A percentile compares a stretch with the other conserved stretches of the same genome.
Evolutionary conservation across 2,797 vertebrate species (phyloP).

Genomic region (Threskiornis aethiopicus): DNA sequence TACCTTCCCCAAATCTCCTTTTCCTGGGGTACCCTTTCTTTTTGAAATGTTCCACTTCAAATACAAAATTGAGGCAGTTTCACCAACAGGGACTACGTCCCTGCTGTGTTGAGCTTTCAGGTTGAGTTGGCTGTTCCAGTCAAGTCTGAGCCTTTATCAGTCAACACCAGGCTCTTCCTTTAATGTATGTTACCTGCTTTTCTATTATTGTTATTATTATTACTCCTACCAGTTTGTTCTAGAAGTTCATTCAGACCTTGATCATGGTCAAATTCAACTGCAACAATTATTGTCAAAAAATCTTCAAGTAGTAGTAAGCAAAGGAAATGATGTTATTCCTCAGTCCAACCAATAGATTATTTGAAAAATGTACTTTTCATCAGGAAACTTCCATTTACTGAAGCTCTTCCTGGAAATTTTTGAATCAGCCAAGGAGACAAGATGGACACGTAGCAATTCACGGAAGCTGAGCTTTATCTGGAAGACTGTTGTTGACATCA

Average conservation of each 20-base stretch:
- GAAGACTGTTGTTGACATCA: background rate
- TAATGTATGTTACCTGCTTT: slow-evolving; percentile 2
- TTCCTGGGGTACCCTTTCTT: slow-evolving; percentile 3
- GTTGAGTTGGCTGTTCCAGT: background rate
- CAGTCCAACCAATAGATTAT: background rate
- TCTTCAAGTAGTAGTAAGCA: background rate
- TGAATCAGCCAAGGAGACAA: background rate
- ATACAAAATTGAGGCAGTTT: slow-evolving; percentile 10
- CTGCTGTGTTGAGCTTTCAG: slow-evolving; percentile 15
- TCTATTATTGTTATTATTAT: background rate
- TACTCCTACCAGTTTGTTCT: background rate
- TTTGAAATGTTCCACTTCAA: slow-evolving; percentile 19
- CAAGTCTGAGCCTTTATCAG: slow-evolving; percentile 10
- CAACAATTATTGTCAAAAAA: background rate
- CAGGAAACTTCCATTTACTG: background rate
- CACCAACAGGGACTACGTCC: background rate
- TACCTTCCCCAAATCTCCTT: background rate
- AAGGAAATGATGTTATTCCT: background rate
- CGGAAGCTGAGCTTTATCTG: background rate
- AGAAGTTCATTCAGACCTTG: background rate
- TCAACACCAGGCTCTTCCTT: slow-evolving; percentile 26
- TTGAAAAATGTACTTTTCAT: background rate
- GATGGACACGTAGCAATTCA: background rate
- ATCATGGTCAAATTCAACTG: background rate
- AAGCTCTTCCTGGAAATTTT: background rate